These are phyloP conservation scores for Cryptotis parvus DNA, from an alignment of 2,113 vertebrate species.

Conservation along the genomic window DNA sequence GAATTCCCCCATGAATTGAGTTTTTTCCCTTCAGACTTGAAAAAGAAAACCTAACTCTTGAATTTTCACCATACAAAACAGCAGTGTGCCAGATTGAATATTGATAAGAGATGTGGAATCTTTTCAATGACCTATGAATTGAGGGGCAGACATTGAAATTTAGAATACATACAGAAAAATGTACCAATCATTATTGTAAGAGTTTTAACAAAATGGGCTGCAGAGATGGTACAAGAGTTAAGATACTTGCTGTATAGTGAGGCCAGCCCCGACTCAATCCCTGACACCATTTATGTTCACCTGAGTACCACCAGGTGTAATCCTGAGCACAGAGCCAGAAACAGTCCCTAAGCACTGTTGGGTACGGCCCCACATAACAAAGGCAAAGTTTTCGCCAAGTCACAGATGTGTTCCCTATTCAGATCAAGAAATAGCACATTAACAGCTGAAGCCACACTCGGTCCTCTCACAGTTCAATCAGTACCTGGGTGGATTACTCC, in stretches of 20 bases:
- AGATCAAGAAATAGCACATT: not conserved
- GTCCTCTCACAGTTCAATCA: not conserved
- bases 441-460: not conserved
- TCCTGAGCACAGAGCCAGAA: too few relatives aligned
- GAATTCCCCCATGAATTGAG: not conserved
- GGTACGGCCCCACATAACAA: too few relatives aligned
- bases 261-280: too few relatives aligned
- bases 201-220: conserved; percentile 11
- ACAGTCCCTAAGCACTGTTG: not conserved
- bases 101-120: not conserved
- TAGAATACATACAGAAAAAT: conserved; percentile 27
- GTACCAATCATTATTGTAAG: not conserved
- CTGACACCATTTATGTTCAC: too few relatives aligned
- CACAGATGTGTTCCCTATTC: not conserved
- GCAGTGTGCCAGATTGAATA: not conserved
- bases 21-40: conserved; percentile 39
- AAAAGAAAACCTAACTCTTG: not conserved
- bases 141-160: not conserved
- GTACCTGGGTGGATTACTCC: not conserved
- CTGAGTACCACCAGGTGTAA: too few relatives aligned
- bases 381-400: too few relatives aligned
- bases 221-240: too few relatives aligned
- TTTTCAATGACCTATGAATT: not conserved
- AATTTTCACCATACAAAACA: not conserved
- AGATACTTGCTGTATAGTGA: too few relatives aligned